Evolutionary conservation across 2,113 vertebrate species (phyloP), one percentile per base, ranked within the genome.

Genomic region (Lepisosteus osseus): DNA sequence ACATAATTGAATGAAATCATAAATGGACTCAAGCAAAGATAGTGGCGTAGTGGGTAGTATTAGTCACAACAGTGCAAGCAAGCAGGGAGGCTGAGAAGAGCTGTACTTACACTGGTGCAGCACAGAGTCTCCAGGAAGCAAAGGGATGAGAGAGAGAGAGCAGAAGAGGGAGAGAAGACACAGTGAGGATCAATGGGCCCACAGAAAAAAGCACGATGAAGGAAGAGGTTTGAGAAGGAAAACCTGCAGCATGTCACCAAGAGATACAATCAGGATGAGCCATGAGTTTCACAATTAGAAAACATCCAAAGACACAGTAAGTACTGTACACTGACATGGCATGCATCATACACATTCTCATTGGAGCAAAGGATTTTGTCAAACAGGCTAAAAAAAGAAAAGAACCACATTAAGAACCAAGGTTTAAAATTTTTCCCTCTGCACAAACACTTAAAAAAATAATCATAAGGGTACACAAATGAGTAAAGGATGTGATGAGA

Each of bases 61-160:
- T 65, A 75, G 85, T 76, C 73, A 70, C 77, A 85, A 82, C 67
- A 2, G 12, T 71, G 79, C 83, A 82, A 70, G 75, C 72, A 75
- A 85, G 68, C 77, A 82, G 72, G 84, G 82, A 68, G 76, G 78
- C 88, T 86, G 76, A 81, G 88, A 86, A 80, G 76, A 74, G 82
- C 84, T 84, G 81, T 96, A 98, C 96, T 97, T 95, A 98, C 96
- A 92, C 94, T 97, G 89, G 95, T 96, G 93, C 95, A 98, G 96
- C 96, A 98, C 87, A 97, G 91, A 92, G 92, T 96, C 96, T 97
- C 94, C 95, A 92, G 92, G 95, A 93, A 94, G 95, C 94, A 90
- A 93, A 94, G 86, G 87, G 86, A 89, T 89, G 83, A 87, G 75
- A 82, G 88, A 84, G 72, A 72, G 79, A 55, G 65, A 62, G 14